Evolutionary conservation across 2,888 invertebrate species (phyloP), one percentile per base, ranked within the genome.

Genomic region (Lasioglossum marginatum): DNA sequence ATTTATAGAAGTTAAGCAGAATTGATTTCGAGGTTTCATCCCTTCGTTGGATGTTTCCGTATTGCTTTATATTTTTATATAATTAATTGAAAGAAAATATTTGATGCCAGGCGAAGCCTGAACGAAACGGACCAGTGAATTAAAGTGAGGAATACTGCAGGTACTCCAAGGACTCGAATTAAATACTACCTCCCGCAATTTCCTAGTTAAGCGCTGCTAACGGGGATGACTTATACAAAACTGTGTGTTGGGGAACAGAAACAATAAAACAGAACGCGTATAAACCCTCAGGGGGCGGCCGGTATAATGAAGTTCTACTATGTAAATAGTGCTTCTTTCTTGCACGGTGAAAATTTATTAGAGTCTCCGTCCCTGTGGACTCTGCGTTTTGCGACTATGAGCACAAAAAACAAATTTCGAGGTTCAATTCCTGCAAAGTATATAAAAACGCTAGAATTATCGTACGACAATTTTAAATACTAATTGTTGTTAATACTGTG

Each of bases 231-330:
- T 63, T 79, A 57, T 60, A 70, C 63, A 78, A 73, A 78, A 81
- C 63, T 27, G 71, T 48, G 34, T 52, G 75, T 34, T 71, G 34
- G n/a, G 14, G 34, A 34, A 27, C 12, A 31, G 40, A 31, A 74
- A 82, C 68, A 74, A 60, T 70, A 78, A 82, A 82, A 74, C 31
- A 48, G 40, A 48, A 48, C 16, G 52, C 31, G n/a, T 66, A 57
- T 60, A 82, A 34, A 40, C 40, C 82, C 68, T 19, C 60, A 34
- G 60, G 60, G 68, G 23, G 40, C 34, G 68, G n/a, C n/a, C 43
- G 45, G 77, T 82, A 82, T 83, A 83, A 74, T 78, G 60, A 84
- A 82, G 77, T 82, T 78, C 70, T 57, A 31, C 83, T 82, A 74
- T 77, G 72, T 70, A 82, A 84, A 84, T 78, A 78, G 77, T 70